Conservation (phyloP, 1,140 invertebrate genomes). For the Trichonephila clavipes region DNA sequence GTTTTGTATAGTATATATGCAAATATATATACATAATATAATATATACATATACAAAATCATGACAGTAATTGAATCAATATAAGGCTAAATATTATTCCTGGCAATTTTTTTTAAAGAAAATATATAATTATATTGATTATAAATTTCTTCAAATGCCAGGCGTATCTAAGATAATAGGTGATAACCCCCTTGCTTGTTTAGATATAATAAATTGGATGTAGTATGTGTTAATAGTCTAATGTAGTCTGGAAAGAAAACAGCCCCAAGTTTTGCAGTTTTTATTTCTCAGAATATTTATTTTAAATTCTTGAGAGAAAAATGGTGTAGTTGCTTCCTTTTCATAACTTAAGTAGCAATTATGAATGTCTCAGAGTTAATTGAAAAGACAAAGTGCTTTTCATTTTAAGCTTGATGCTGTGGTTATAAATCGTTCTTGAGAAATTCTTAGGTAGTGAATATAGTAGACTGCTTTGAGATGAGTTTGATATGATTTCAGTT, state of each 20-base stretch:
- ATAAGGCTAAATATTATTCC: no score
- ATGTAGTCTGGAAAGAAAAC: background rate
- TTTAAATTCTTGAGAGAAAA: background rate
- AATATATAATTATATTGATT: no score
- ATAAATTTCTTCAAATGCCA: no score
- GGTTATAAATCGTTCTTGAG: conserved; percentile 2
- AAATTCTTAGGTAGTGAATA: conserved; percentile 48
- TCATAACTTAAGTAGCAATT: background rate
- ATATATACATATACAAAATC: no score
- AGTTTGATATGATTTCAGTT: conserved; percentile 75
- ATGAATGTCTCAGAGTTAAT: background rate
- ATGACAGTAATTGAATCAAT: no score
- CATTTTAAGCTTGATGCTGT: conserved; percentile 13
- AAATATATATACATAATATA: no score
- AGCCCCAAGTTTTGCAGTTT: background rate
- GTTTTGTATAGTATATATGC: no score
- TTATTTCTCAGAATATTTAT: background rate
- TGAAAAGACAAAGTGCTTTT: background rate
- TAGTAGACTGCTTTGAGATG: conserved; percentile 56
- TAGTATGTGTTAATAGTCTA: background rate
- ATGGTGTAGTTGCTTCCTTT: background rate
- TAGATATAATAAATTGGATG: no score
- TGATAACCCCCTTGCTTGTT: no score
- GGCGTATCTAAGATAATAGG: no score
- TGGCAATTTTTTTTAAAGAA: no score